Percentiles rank a stretch among this genome's conserved stretches.
Evolutionary conservation across 2,888 invertebrate genomes (phyloP).

Genomic region (Spatulosminthurus flaviceps): DNA sequence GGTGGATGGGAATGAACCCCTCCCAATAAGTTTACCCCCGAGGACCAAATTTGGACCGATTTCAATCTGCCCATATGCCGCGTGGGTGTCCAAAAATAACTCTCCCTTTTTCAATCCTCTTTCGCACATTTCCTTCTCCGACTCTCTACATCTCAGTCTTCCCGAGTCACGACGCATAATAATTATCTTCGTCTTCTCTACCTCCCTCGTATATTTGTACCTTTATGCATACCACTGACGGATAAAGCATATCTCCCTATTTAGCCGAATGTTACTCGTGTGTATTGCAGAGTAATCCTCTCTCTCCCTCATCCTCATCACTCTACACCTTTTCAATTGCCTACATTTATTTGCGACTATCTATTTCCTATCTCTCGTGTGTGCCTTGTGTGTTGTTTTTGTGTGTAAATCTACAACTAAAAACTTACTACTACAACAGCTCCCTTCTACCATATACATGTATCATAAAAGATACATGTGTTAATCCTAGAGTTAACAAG

Average conservation of each 20-base stretch:
- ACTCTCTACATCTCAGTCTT: neutral
- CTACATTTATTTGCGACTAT: neutral
- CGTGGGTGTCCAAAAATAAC: constrained; percentile 64
- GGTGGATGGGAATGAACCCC: constrained; percentile 27
- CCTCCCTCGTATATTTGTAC: neutral
- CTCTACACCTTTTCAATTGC: constrained; percentile 28
- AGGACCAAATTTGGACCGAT: constrained; percentile 63
- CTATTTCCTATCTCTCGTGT: neutral
- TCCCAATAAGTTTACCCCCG: constrained; percentile 30
- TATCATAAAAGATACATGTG: too few relatives aligned
- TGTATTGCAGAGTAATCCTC: neutral
- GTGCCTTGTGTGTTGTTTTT: constrained; percentile 18
- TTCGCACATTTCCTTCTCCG: constrained; percentile 47
- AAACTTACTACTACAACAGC: too few relatives aligned
- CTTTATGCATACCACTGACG: neutral
- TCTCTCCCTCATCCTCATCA: neutral
- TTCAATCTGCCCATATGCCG: constrained; percentile 61
- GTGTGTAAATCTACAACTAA: neutral
- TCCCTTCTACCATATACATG: too few relatives aligned
- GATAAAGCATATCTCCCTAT: neutral
- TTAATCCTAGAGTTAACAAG: too few relatives aligned
- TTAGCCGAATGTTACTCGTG: neutral
- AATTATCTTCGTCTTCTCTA: neutral
- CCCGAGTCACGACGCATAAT: constrained; percentile 11
- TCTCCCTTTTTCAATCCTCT: constrained; percentile 60